Percentiles rank a stretch among this genome's conserved stretches.
Conservation (phyloP, 2,888 invertebrate species). For the Parnassius apollo region DNA sequence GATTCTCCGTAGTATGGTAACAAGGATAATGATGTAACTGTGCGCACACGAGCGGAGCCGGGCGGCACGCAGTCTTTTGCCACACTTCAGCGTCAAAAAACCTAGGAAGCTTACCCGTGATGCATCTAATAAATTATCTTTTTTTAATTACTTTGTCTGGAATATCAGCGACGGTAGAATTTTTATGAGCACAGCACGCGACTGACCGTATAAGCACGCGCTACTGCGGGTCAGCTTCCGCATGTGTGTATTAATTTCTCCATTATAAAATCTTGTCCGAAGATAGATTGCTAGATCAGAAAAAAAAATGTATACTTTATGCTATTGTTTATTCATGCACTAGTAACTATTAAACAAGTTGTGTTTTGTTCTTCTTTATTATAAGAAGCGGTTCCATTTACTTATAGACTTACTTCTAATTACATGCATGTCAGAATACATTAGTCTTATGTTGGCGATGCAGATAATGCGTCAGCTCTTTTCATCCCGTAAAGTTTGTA, state of each 20-base stretch:
- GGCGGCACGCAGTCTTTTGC: slow-evolving; percentile 50
- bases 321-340: not conserved
- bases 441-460: not conserved
- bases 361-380: too few species aligned
- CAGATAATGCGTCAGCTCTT: too few species aligned
- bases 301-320: slow-evolving; percentile 30
- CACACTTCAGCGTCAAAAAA: slow-evolving; percentile 55
- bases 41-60: slow-evolving; percentile 60
- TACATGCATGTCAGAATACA: not conserved
- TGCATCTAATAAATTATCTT: slow-evolving; percentile 67
- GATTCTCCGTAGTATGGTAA: slow-evolving; percentile 36
- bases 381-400: too few species aligned
- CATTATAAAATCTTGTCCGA: slow-evolving; percentile 28
- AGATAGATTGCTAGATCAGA: slow-evolving; percentile 28
- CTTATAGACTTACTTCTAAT: too few species aligned
- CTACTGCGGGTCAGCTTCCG: slow-evolving; percentile 39
- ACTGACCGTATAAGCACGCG: slow-evolving; percentile 51
- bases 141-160: slow-evolving; percentile 53
- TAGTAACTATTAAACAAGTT: slow-evolving; percentile 39
- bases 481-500: too few species aligned
- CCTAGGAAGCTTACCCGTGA: slow-evolving; percentile 63
- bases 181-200: slow-evolving; percentile 35
- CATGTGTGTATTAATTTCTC: slow-evolving; percentile 36
- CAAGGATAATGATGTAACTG: slow-evolving; percentile 59
- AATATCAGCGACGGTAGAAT: slow-evolving; percentile 8